These are phyloP conservation scores for Eciton burchellii DNA, from an alignment of 1,140 invertebrate species.

Conservation along the genomic window DNA sequence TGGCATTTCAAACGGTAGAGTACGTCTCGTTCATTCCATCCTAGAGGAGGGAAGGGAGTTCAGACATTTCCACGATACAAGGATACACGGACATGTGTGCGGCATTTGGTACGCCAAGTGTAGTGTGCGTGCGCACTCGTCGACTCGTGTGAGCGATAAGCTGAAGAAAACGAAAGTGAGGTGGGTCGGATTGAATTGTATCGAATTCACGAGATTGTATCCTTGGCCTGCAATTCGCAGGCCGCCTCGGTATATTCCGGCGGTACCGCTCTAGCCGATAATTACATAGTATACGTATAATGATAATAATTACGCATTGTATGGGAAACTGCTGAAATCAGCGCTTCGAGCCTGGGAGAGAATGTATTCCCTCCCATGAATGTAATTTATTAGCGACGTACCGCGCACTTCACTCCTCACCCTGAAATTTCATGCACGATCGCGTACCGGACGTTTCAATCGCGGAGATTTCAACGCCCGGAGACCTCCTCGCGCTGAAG, in stretches of 20 bases:
- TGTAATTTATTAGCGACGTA: conserved; percentile 27
- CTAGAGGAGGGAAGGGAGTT: conserved; percentile 23
- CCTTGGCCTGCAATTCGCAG: conserved; percentile 72
- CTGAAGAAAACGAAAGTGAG: conserved; percentile 68
- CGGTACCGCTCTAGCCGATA: neutral
- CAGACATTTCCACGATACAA: neutral
- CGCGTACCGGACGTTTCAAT: neutral
- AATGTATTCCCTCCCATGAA: no score
- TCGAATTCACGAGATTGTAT: conserved; percentile 71
- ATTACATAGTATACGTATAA: conserved; percentile 11
- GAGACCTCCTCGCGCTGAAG: no score
- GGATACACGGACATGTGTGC: neutral
- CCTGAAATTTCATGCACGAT: conserved; percentile 7
- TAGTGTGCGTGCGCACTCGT: conserved; percentile 12
- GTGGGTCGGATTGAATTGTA: conserved; percentile 61
- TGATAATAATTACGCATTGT: no score
- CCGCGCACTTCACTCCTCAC: neutral
- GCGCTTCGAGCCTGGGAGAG: neutral
- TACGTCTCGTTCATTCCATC: conserved; percentile 12
- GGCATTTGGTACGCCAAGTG: conserved; percentile 9
- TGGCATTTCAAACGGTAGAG: conserved; percentile 38
- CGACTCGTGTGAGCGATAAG: conserved; percentile 55
- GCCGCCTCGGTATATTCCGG: conserved; percentile 43
- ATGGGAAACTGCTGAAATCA: conserved; percentile 23
- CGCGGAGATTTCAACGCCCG: conserved; percentile 19